Evolutionary conservation across 2,888 invertebrate species (phyloP), one percentile per base, ranked within the genome.

Genomic region (Melieria omissa): DNA sequence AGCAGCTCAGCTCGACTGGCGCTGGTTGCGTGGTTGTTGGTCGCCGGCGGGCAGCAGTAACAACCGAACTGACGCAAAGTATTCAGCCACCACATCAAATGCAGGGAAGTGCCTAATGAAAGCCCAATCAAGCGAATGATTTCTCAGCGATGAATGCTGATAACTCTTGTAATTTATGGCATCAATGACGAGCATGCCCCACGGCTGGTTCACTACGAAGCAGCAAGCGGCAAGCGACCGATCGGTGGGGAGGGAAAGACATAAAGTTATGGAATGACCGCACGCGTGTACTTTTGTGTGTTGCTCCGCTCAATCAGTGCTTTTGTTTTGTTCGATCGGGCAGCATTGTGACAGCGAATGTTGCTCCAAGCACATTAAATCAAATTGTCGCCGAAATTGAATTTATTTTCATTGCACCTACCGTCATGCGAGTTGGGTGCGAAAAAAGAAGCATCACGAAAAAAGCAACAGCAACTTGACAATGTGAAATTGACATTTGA

Each of bases 91-190:
- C 41, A 46, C 4, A 42, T 16, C 54, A 65, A 65, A 52, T 44
- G 60, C 46, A 52, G 52, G 12, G 52, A 12, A 5, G 5, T 52
- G 52, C 52, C 52, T 52, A 73, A 74, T 74, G 68, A 71, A 76
- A 73, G 73, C 70, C 73, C 74, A 76, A 77, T 77, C 77, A 77
- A 77, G 71, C 73, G 74, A 74, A 74, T 76, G 75, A 77, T 74
- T 74, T 73, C 65, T 71, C 72, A 74, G 70, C 76, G 74, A 77
- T 77, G 74, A 76, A 77, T 76, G 72, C 73, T 74, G 77, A 76
- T 76, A 76, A 76, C 73, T 73, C 68, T 71, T 55, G 74, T 77
- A 75, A 77, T 77, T 77, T 76, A 75, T 75, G 74, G 73, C 76
- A 71, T 73, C 29, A 29, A 29, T 29, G 29, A 29, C 29, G 29